A percentile compares a stretch with the other conserved stretches of the same genome.
phyloP scores from a whole-genome alignment of 1,140 invertebrate genomes.

The Glomeris maerens region DNA sequence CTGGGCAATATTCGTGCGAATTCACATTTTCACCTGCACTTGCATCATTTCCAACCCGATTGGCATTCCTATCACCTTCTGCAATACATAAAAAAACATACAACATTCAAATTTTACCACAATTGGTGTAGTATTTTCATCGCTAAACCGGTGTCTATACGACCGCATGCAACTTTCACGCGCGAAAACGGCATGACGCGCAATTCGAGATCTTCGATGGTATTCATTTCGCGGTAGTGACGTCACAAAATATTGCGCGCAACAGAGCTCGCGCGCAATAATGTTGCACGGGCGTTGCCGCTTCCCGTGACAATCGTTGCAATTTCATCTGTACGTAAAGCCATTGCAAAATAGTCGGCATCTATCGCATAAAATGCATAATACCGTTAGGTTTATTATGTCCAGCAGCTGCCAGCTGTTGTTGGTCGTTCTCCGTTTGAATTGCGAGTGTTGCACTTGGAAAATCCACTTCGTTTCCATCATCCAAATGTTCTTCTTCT shows the following conservation, averaged over 20 bases:
- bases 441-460: slow-evolving; percentile 12
- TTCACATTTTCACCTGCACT: neutral
- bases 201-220: neutral
- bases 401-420: neutral
- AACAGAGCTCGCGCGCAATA: neutral
- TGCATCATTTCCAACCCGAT: no score
- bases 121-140: no score
- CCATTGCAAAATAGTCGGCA: no score
- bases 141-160: neutral
- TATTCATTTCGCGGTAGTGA: neutral
- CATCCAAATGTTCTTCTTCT: slow-evolving; percentile 16
- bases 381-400: no score
- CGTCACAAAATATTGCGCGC: neutral
- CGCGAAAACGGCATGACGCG: neutral
- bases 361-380: no score
- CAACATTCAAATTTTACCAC: no score
- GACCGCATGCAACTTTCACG: slow-evolving; percentile 2
- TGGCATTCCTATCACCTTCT: neutral
- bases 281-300: no score
- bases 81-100: neutral
- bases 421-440: slow-evolving; percentile 4
- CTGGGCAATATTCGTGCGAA: neutral
- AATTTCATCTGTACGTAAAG: no score
- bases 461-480: slow-evolving; percentile 17
- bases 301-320: no score